Percentiles rank a stretch among this genome's conserved stretches.
These are phyloP conservation scores for Oriolus oriolus DNA, from an alignment of 2,113 vertebrate genomes.

Conservation along the genomic window DNA sequence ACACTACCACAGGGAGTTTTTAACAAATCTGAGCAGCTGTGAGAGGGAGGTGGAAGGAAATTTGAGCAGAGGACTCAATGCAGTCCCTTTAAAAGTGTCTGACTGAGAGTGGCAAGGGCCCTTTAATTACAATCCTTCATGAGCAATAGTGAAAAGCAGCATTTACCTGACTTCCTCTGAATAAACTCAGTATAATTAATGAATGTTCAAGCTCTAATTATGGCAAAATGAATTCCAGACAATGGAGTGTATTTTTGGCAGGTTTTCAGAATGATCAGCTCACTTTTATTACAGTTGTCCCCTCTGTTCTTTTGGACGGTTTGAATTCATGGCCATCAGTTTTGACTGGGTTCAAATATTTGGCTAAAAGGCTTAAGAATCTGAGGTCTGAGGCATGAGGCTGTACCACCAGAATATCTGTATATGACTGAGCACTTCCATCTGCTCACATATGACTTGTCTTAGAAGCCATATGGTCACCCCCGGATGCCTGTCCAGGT, in stretches of 20 bases:
- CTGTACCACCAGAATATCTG: not conserved
- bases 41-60: not conserved
- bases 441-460: not conserved
- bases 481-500: not conserved
- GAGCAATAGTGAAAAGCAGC: not conserved
- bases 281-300: not conserved
- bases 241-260: not conserved
- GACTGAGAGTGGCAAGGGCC: not conserved
- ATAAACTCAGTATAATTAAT: slow-evolving; percentile 40
- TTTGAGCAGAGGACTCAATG: not conserved
- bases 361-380: not conserved
- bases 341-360: not conserved
- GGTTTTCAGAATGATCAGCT: not conserved
- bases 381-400: not conserved
- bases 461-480: not conserved
- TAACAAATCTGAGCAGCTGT: not conserved
- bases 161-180: slow-evolving; percentile 29
- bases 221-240: slow-evolving; percentile 7
- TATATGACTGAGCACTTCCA: not conserved
- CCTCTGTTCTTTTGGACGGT: not conserved
- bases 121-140: slow-evolving; percentile 4
- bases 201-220: slow-evolving; percentile 20
- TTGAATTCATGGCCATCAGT: not conserved
- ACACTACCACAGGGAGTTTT: not conserved
- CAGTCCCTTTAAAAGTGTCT: not conserved